Percentiles rank a stretch among this genome's conserved stretches.
Conservation (phyloP, 2,113 vertebrate species). For the Spermophilus dauricus region DNA sequence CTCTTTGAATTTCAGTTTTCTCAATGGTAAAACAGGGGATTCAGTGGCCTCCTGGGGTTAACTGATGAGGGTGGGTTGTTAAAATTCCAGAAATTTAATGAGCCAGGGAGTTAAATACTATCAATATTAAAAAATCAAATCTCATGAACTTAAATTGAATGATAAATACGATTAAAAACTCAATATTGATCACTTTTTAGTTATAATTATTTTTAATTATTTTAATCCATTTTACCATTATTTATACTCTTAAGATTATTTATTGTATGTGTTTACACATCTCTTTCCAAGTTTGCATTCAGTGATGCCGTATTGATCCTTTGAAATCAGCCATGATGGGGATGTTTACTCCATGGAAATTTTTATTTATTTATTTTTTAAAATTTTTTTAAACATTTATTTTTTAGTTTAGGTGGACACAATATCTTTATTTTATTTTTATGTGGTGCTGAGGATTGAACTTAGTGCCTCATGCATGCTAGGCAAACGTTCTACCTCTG, state of each 20-base stretch:
- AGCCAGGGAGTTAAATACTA: not conserved
- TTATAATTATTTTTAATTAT: not conserved
- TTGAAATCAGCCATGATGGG: not conserved
- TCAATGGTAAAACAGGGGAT: not conserved
- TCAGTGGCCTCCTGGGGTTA: not conserved
- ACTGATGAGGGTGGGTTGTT: not conserved
- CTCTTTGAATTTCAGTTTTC: not conserved
- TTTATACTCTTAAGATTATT: not conserved
- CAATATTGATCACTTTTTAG: not conserved
- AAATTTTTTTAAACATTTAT: too few relatives aligned
- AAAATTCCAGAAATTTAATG: not conserved
- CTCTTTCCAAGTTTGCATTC: not conserved
- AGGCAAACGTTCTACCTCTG: too few relatives aligned
- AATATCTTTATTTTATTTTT: too few relatives aligned
- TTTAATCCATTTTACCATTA: not conserved
- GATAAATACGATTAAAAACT: constrained; percentile 3
- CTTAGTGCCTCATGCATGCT: too few relatives aligned
- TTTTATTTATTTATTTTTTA: too few relatives aligned
- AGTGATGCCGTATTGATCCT: not conserved
- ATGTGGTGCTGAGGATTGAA: too few relatives aligned
- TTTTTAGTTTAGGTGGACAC: too few relatives aligned
- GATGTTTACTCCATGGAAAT: not conserved
- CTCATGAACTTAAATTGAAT: not conserved
- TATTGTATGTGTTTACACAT: not conserved
- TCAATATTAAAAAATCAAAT: constrained; percentile 15